These are phyloP conservation scores for Ectobius pallidus DNA, from an alignment of 2,888 invertebrate species.

Conservation along the genomic window DNA sequence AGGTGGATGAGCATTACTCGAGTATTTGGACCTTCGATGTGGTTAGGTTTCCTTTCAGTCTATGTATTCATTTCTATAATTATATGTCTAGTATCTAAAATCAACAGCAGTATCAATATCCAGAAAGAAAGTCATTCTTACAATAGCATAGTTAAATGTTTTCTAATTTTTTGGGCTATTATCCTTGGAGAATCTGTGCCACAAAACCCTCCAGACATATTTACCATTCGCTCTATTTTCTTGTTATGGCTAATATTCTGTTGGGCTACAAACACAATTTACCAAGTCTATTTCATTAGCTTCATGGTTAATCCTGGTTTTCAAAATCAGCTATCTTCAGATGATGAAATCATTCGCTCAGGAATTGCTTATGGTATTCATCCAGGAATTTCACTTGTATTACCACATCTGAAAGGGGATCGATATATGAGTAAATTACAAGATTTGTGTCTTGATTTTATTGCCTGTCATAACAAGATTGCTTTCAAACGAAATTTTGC, in stretches of 20 bases:
- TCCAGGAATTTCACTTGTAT: neutral
- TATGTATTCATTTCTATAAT: neutral
- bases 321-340: constrained; percentile 15
- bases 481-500: neutral
- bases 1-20: constrained; percentile 1
- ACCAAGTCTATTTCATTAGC: constrained; percentile 10
- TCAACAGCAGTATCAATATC: neutral
- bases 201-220: neutral
- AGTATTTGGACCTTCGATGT: neutral
- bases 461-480: neutral
- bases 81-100: neutral
- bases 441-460: neutral
- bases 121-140: neutral
- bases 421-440: neutral
- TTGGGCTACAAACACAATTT: constrained; percentile 16
- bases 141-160: neutral
- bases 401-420: neutral
- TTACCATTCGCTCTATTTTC: neutral
- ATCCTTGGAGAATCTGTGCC: neutral
- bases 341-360: constrained; percentile 18
- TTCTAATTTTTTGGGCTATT: constrained; percentile 14
- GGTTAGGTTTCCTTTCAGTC: neutral
- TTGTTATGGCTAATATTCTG: constrained; percentile 16
- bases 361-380: constrained; percentile 15
- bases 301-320: constrained; percentile 25